Percentiles rank a stretch among this genome's conserved stretches.
Conservation (phyloP, 2,888 invertebrate genomes). For the Synanthedon myopaeformis region DNA sequence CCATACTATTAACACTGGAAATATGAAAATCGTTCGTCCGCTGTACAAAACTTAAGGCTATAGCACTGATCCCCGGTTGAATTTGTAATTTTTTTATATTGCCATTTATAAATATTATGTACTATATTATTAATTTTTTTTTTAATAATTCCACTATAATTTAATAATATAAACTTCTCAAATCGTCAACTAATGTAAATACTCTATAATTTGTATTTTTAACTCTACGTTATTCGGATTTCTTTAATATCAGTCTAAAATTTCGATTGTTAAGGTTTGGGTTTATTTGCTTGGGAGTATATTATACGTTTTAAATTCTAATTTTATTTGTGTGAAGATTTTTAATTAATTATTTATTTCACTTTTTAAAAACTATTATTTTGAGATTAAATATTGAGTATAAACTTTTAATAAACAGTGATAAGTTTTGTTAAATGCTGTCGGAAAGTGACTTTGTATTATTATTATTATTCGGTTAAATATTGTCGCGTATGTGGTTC, state of each 20-base stretch:
- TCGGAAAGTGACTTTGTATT: conserved; percentile 14
- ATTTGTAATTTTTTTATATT: conserved; percentile 32
- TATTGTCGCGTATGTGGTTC: conserved; percentile 42
- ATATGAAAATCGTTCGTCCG: conserved; percentile 56
- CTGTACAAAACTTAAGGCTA: conserved; percentile 59
- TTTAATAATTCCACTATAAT: conserved; percentile 20
- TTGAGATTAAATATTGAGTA: conserved; percentile 56
- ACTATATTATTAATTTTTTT: conserved; percentile 26
- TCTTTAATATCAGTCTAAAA: conserved; percentile 64
- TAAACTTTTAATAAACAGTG: conserved; percentile 42
- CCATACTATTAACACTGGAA: conserved; percentile 42
- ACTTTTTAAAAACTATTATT: conserved; percentile 29
- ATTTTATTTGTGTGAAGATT: conserved; percentile 33
- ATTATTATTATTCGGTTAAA: conserved; percentile 7
- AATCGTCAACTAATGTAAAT: conserved; percentile 70
- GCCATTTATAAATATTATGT: conserved; percentile 19
- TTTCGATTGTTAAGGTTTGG: conserved; percentile 63
- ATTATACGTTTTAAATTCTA: conserved; percentile 28
- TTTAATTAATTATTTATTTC: conserved; percentile 18
- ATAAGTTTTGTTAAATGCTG: conserved; percentile 22
- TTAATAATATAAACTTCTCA: conserved; percentile 60
- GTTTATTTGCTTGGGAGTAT: conserved; percentile 55
- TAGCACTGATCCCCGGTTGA: conserved; percentile 58
- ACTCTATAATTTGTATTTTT: conserved; percentile 49
- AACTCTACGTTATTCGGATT: conserved; percentile 47